Percentiles rank a stretch among this genome's conserved stretches.
phyloP scores from a whole-genome alignment of 2,797 vertebrate species.

The Esox lucius region DNA sequence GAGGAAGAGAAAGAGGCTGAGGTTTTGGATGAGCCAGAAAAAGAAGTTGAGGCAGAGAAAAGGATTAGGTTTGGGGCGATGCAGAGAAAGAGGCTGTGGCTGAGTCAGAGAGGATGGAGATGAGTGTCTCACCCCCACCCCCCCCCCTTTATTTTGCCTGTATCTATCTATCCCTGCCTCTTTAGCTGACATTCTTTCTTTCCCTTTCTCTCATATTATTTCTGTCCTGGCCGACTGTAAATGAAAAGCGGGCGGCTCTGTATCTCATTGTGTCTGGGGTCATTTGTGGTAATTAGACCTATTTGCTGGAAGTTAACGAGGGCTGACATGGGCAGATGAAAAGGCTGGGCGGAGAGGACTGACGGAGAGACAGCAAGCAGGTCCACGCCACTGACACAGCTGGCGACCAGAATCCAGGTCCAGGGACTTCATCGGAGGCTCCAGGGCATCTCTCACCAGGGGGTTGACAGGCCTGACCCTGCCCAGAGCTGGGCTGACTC shows the following conservation, averaged over 20 bases:
- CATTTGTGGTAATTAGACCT: constrained; percentile 83
- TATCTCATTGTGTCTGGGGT: constrained; percentile 63
- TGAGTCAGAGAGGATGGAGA: neutral
- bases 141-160: constrained; percentile 27
- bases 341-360: constrained; percentile 15
- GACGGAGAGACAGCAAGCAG: neutral
- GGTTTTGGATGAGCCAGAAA: neutral
- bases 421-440: neutral
- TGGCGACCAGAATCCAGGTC: constrained; percentile 22
- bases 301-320: constrained; percentile 78
- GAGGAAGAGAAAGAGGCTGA: no score
- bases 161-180: constrained; percentile 29
- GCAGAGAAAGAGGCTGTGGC: neutral
- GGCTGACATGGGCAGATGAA: constrained; percentile 43
- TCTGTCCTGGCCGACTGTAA: constrained; percentile 16
- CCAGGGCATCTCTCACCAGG: constrained; percentile 7
- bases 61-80: neutral
- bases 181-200: constrained; percentile 24
- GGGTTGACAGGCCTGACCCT: neutral
- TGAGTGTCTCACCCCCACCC: constrained; percentile 23
- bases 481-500: neutral
- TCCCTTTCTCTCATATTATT: constrained; percentile 27
- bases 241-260: constrained; percentile 2
- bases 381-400: constrained; percentile 26
- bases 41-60: neutral